These are phyloP conservation scores for Cotesia congregata DNA, from an alignment of 2,888 invertebrate genomes.

Conservation along the genomic window DNA sequence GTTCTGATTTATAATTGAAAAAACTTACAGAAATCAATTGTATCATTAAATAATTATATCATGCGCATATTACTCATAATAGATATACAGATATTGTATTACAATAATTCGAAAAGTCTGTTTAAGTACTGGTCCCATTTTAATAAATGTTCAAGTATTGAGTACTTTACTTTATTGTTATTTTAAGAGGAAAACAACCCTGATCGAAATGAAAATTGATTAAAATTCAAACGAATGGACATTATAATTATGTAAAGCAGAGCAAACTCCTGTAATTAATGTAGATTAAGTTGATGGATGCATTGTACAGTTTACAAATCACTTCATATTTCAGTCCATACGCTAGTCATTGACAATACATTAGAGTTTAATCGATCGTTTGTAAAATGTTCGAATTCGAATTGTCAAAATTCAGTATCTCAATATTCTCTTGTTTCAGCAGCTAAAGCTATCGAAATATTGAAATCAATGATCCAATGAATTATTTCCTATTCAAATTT, in stretches of 20 bases:
- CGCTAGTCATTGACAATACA: conserved; percentile 36
- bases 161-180: too few relatives aligned
- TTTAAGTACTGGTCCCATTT: too few relatives aligned
- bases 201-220: too few relatives aligned
- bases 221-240: not conserved
- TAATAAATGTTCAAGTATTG: too few relatives aligned
- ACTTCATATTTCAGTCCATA: conserved; percentile 34
- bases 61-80: too few relatives aligned
- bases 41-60: too few relatives aligned
- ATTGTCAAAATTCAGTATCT: conserved; percentile 22
- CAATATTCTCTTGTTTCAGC: not conserved
- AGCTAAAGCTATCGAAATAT: not conserved
- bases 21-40: too few relatives aligned
- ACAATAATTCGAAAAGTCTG: too few relatives aligned
- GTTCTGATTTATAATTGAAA: too few relatives aligned
- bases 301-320: conserved; percentile 34
- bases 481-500: not conserved
- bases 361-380: conserved; percentile 31
- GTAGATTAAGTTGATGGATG: conserved; percentile 31
- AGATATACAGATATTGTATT: too few relatives aligned
- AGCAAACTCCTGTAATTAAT: not conserved
- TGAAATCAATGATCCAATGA: conserved; percentile 4
- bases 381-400: conserved; percentile 29
- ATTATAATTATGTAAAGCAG: not conserved
- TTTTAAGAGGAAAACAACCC: too few relatives aligned